Evolutionary conservation across 2,113 vertebrate genomes (phyloP), one percentile per base, ranked within the genome.

Genomic region (Mohoua ochrocephala): DNA sequence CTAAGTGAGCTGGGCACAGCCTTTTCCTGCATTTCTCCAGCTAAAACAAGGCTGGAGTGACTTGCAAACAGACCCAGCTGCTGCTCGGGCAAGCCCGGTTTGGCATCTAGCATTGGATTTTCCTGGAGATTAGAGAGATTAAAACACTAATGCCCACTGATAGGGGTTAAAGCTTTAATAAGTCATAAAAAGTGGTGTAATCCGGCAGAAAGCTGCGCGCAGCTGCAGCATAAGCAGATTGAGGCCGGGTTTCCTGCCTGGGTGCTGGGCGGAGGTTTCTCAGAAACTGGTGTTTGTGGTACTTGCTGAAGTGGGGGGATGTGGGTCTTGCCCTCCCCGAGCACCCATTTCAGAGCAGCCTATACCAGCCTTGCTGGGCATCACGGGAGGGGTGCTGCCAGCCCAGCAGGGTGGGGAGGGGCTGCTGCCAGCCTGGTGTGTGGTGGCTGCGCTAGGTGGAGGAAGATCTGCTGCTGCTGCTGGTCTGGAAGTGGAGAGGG

Each of bases 141-240:
- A 84, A 83, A 84, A 53, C 76, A 31, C 83, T 93, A 89, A 78
- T 84, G 82, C 84, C 61, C 79, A 90, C 4, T 75, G 85, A 87
- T 90, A 97, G 86, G 89, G 91, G 90, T 78, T 94, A 95, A 91
- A 90, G 81, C 90, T 95, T 87, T 96, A 93, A 93, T 84, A 95
- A 97, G 76, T 97, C 56, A 50, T 95, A 87, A 96, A 96, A 96
- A 86, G 31, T 80, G 91, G 81, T 80, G 84, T 95, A 95, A 97
- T 96, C 91, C 69, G 81, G 75, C 94, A 90, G 84, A 96, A 96
- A 93, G 81, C 80, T 57, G 23, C 4, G 0, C 1, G 11, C 49
- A 87, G 74, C 87, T 96, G 87, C 95, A 87, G 60, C 1, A 4
- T 89, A 67, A 93, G 47, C 89, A 95, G 89, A 57, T 47, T 54